phyloP scores from a whole-genome alignment of 2,888 invertebrate species.

The Troglohyphantes excavatus region DNA sequence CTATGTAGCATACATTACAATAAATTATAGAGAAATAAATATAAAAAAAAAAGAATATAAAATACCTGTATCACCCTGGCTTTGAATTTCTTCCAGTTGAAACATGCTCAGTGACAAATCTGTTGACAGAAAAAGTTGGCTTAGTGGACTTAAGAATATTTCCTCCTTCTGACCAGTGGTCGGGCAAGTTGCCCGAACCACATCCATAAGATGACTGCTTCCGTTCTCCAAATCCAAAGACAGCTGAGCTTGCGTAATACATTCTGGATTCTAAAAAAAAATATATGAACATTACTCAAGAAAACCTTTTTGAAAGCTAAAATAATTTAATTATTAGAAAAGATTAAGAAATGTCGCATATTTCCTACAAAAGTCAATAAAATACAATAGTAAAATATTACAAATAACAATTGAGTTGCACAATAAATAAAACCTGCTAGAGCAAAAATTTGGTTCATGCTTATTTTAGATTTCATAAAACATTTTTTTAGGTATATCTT shows the following conservation, averaged over 20 bases:
- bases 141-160: not conserved
- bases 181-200: not conserved
- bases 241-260: not conserved
- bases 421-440: too few relatives aligned
- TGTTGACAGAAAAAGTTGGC: not conserved
- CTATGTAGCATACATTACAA: not conserved
- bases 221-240: not conserved
- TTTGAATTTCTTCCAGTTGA: constrained; percentile 38
- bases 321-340: not conserved
- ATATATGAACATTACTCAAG: not conserved
- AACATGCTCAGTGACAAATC: constrained; percentile 9
- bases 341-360: not conserved
- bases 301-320: not conserved
- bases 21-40: not conserved
- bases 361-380: not conserved
- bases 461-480: too few relatives aligned
- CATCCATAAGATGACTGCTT: not conserved
- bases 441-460: too few relatives aligned
- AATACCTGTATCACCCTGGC: constrained; percentile 58
- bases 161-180: not conserved
- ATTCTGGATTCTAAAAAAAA: constrained; percentile 34
- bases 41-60: not conserved
- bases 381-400: not conserved
- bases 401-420: too few relatives aligned
- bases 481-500: too few relatives aligned